phyloP scores from a whole-genome alignment of 1,140 invertebrate species.

The Vollenhovia emeryi region DNA sequence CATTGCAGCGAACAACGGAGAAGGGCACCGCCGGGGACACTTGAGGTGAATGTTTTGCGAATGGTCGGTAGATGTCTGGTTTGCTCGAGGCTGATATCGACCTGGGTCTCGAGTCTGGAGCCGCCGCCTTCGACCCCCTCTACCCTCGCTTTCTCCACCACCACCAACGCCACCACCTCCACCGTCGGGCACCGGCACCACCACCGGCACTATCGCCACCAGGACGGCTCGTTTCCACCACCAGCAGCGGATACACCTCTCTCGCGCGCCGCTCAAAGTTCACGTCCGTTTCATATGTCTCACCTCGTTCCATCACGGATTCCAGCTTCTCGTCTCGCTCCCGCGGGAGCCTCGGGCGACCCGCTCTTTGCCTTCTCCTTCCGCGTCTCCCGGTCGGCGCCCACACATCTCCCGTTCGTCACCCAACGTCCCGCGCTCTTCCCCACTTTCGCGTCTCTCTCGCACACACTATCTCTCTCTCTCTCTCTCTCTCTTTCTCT shows the following conservation, averaged over 20 bases:
- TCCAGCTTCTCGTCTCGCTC: conserved; percentile 72
- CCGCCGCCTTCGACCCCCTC: conserved; percentile 76
- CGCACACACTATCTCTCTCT: conserved; percentile 17
- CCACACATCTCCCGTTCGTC: conserved; percentile 25
- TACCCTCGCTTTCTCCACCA: conserved; percentile 32
- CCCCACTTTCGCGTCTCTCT: conserved; percentile 17
- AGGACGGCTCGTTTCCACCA: conserved; percentile 66
- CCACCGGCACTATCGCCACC: conserved; percentile 62
- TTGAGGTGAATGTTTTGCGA: conserved; percentile 86
- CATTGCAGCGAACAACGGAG: conserved; percentile 65
- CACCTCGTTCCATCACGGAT: conserved; percentile 78
- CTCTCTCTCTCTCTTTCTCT: conserved; percentile 23
- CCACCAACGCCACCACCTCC: conserved; percentile 23
- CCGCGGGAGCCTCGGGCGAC: conserved; percentile 67
- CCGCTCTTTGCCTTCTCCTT: conserved; percentile 58
- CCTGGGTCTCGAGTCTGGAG: conserved; percentile 80
- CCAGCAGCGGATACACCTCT: conserved; percentile 60
- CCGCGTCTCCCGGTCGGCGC: conserved; percentile 17
- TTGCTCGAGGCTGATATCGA: conserved; percentile 85
- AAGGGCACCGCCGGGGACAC: conserved; percentile 81
- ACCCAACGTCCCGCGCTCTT: conserved; percentile 5
- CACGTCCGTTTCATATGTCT: conserved; percentile 82
- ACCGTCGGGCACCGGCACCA: not conserved
- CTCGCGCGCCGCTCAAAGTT: conserved; percentile 76
- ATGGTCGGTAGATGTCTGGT: conserved; percentile 86